Evolutionary conservation across 35 echinoderm and acorn worm species (phyloP).

Genomic region (Holothuria glaberrima): DNA sequence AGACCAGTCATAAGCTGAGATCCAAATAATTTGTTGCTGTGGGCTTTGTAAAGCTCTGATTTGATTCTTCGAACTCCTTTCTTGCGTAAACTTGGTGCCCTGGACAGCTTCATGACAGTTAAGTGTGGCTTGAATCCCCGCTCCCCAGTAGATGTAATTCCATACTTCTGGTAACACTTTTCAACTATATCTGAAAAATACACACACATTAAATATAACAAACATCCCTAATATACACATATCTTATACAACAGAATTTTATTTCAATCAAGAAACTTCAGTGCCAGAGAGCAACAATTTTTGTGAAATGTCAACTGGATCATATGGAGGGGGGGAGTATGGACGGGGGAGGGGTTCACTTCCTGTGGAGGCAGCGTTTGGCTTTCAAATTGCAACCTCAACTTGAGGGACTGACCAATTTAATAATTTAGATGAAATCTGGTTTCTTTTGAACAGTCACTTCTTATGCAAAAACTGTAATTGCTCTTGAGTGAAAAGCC

Average conservation of each 20-base stretch:
- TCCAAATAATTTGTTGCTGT: constrained; percentile 80
- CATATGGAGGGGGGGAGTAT: too few relatives aligned
- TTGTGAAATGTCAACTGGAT: too few relatives aligned
- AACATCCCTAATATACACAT: neutral
- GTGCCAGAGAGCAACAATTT: too few relatives aligned
- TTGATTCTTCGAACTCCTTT: constrained; percentile 99
- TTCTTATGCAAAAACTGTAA: too few relatives aligned
- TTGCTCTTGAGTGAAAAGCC: too few relatives aligned
- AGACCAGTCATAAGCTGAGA: constrained; percentile 73
- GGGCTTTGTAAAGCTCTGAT: constrained; percentile 83
- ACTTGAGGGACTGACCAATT: too few relatives aligned
- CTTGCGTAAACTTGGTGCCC: constrained; percentile 96
- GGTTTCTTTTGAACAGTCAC: too few relatives aligned
- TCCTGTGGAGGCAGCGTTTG: too few relatives aligned
- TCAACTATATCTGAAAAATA: constrained; percentile 80
- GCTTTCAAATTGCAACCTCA: too few relatives aligned
- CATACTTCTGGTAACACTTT: constrained; percentile 81
- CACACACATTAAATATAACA: neutral
- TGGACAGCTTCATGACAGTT: constrained; percentile 96
- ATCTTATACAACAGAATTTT: neutral
- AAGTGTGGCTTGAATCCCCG: constrained; percentile 94
- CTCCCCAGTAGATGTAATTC: constrained; percentile 89
- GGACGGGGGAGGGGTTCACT: too few relatives aligned
- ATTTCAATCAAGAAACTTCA: too few relatives aligned
- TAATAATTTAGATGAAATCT: too few relatives aligned